Base-by-base conservation (phyloP, 2,888 invertebrate species). In the Agrochola circellaris region DNA sequence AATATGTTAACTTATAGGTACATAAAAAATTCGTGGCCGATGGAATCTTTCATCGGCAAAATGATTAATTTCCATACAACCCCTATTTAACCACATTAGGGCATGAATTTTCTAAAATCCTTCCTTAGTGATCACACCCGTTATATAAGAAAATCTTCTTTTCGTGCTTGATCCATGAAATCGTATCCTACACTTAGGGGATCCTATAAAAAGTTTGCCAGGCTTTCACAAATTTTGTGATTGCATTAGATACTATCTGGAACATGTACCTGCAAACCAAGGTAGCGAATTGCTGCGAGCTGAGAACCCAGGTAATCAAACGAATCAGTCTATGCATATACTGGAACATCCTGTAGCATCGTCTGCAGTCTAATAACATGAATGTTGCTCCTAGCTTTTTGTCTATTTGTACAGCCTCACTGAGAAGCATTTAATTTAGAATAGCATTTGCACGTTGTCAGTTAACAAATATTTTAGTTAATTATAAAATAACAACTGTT, bases 291-390 rank as follows among this genome's bases (percentile, higher is more conserved):
- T 13, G 42, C 30, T 48, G 51, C 54, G 42, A 74, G 51, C n/a
- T 54, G 13, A 26, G 13, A 13, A 38, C 23, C 23, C 23, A 11
- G 17, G 1, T 61, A 76, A 77, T 60, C n/a, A 77, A 51, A n/a
- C n/a, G 77, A 20, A 23, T 42, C 42, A n/a, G 60, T 51, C 51
- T 45, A 13, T 15, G 13, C 38, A 66, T 60, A 51, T 76, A 15
- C 60, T 76, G 61, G 75, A 6, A 51, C 61, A 42, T 23, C 3
- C 13, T 51, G 26, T 56, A 72, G 72, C n/a, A 69, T 73, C 42
- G 8, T 61, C 48, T 23, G 38, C 74, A 30, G 23, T 61, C 3
- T 74, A n/a, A 23, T 73, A 60, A 73, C 23, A 60, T 60, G 26
- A 60, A 48, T 38, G n/a, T 48, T 56, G 42, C 48, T 60, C 17